Evolutionary conservation across 2,888 invertebrate species (phyloP), one percentile per base, ranked within the genome.

Genomic region (Hemistola chrysoprasaria): DNA sequence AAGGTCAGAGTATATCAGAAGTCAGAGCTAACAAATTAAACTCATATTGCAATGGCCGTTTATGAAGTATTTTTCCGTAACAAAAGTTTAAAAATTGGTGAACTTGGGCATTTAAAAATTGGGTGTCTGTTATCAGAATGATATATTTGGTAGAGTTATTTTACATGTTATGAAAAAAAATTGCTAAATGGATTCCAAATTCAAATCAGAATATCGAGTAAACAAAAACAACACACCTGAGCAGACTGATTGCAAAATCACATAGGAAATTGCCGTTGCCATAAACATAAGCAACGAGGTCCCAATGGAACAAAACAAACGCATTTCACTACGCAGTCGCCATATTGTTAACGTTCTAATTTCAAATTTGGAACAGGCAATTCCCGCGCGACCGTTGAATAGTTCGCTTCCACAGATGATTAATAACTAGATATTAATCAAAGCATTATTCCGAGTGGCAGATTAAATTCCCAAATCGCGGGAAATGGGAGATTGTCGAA

Each of bases 381-480:
- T 76, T 76, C 83, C 74, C 78, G 44, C 43, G 66, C 58, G 75
- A 62, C 71, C 71, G 66, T 66, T 77, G 79, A 79, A 84, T 80
- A 82, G 80, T 80, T 76, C 70, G 66, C 73, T 63, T 66, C 62
- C 66, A 64, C 72, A 65, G 67, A 77, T 80, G 80, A 81, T 77
- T 78, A 78, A 78, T 78, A 72, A 64, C 72, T 64, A 63, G 71
- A 65, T 78, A 81, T 79, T 80, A 80, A 78, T 78, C 79, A 80
- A 66, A 67, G 69, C 71, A 77, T 78, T 76, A 76, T 77, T 68
- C 66, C 61, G 67, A 59, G 53, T 53, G 58, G 49, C 50, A 63
- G 50, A 53, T 50, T 52, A 43, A 50, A 50, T 51, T 53, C 53
- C 50, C 50, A 24, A 29, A 47, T 40, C 43, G 43, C 29, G 38